Conservation (phyloP, 1,140 invertebrate species). For the Drosophila orena region DNA sequence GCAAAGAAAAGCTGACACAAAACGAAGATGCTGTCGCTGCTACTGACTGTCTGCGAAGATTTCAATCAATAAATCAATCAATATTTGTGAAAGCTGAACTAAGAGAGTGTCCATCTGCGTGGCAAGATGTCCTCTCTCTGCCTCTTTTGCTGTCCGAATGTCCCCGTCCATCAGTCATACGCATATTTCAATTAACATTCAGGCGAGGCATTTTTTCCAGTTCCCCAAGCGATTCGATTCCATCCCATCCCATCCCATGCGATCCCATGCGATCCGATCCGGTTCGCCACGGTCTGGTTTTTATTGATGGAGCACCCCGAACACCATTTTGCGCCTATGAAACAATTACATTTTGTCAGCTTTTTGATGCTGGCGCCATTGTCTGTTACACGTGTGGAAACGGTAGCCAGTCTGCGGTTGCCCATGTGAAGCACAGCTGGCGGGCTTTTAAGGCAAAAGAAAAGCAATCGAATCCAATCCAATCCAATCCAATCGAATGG, state of each 20-base stretch:
- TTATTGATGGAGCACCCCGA: conserved; percentile 64
- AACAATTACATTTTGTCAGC: conserved; percentile 80
- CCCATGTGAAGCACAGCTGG: conserved; percentile 52
- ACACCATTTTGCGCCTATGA: conserved; percentile 69
- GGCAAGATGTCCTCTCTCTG: conserved; percentile 42
- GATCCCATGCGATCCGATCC: conserved; percentile 10
- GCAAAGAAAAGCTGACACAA: conserved; percentile 40
- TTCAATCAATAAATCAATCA: conserved; percentile 83
- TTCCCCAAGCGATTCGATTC: conserved; percentile 14
- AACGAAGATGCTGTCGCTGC: conserved; percentile 35
- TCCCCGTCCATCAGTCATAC: conserved; percentile 76
- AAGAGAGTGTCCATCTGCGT: conserved; percentile 57
- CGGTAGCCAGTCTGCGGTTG: conserved; percentile 57
- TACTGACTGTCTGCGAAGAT: conserved; percentile 62
- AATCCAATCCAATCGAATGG: conserved; percentile 17
- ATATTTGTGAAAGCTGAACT: conserved; percentile 79
- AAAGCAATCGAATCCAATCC: conserved; percentile 31
- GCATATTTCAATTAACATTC: conserved; percentile 83
- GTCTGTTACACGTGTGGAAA: conserved; percentile 31
- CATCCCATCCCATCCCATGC: not conserved
- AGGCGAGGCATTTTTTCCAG: conserved; percentile 62
- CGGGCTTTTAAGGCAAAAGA: conserved; percentile 38
- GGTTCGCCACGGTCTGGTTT: conserved; percentile 50
- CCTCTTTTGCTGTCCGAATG: conserved; percentile 19
- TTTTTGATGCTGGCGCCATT: conserved; percentile 52